Conservation (phyloP, 2,888 invertebrate genomes). For the Eupithecia centaureata region DNA sequence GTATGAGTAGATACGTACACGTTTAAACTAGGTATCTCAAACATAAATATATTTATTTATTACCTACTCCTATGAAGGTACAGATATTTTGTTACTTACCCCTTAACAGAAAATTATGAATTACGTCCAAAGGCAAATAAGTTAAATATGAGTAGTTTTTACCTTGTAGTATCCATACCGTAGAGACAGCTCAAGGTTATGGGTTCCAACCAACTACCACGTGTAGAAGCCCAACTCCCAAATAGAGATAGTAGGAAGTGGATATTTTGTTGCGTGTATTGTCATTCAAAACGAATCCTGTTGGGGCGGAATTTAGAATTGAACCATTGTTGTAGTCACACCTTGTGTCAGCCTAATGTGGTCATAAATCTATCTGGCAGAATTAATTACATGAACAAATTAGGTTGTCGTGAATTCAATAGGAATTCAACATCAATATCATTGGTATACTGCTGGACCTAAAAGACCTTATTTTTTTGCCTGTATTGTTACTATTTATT, state of each 20-base stretch:
- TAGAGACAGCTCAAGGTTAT: not conserved
- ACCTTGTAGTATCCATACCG: not conserved
- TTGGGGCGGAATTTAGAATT: constrained; percentile 40
- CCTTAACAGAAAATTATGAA: not conserved
- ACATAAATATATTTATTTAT: too few species aligned
- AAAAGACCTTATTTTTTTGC: too few species aligned
- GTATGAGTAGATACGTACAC: too few species aligned
- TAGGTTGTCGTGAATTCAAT: not conserved
- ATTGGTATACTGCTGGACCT: not conserved
- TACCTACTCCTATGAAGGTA: too few species aligned
- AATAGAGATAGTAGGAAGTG: constrained; percentile 44
- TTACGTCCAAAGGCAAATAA: not conserved
- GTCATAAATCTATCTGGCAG: not conserved
- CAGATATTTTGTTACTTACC: not conserved
- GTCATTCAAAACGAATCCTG: constrained; percentile 40
- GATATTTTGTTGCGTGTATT: constrained; percentile 35
- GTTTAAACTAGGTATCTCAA: too few species aligned
- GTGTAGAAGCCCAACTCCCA: constrained; percentile 20
- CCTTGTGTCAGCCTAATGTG: constrained; percentile 11
- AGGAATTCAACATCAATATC: not conserved
- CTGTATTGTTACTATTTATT: too few species aligned
- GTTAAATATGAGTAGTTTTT: not conserved
- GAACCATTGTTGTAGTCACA: constrained; percentile 32
- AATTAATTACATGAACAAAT: not conserved
- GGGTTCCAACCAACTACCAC: not conserved